Evolutionary conservation across 2,113 vertebrate species (phyloP), one percentile per base, ranked within the genome.

Genomic region (Epinephelus moara): DNA sequence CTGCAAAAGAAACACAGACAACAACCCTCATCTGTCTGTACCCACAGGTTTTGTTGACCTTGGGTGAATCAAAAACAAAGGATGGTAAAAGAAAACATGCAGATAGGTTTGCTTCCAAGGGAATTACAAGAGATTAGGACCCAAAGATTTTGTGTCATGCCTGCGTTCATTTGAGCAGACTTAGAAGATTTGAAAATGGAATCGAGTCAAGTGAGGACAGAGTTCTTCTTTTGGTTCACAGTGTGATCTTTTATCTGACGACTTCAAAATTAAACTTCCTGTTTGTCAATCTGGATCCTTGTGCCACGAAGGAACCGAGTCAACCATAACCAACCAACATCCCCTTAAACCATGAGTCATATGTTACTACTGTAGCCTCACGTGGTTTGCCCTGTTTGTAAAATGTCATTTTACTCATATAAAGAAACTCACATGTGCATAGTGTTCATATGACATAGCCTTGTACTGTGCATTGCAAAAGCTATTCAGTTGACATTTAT

Each of bases 181-280:
- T 30, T 4, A 27, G 27, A 27, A 27, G 30, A 4, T 30, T 4
- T 30, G 30, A 30, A 30, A 30, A 30, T 30, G 4, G 30, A 30
- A 30, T 30, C 30, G 30, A 30, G 30, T 68, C 1, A 0, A 3
- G 1, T 27, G 11, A 63, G 3, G 21, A 42, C 1, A 23, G 11
- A 63, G 23, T 85, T 87, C 63, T 77, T 45, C 37, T 79, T 85
- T 71, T 84, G 4, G 56, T 69, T 79, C 0, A 52, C 45, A 0
- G 2, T 2, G 1, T 49, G 33, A 59, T n/a, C 2, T 9, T 14
- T 69, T 13, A 27, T 66, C 12, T 80, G 12, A 49, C 0, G 13
- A 14, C 2, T 12, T 47, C 6, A 64, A 30, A 78, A 68, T 47
- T 4, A 52, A 30, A 75, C 60, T 85, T 90, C 84, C 86, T 70